Percentiles rank a stretch among this genome's conserved stretches.
Evolutionary conservation across 2,113 vertebrate genomes (phyloP).

Genomic region (Alouatta palliata): DNA sequence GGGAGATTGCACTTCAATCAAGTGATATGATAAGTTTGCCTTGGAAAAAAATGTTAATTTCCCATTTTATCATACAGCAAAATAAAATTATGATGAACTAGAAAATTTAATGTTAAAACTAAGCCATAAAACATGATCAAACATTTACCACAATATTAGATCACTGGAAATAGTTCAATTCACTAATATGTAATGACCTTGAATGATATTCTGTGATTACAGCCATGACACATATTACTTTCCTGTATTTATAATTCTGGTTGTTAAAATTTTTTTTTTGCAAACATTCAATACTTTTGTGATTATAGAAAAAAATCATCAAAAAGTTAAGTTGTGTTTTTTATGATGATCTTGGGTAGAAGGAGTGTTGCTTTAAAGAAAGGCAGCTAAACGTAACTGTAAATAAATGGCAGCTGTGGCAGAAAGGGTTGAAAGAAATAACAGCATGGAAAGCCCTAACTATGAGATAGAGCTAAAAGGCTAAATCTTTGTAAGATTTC

Average conservation of each 20-base stretch:
- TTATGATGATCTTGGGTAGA: background rate
- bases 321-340: background rate
- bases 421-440: background rate
- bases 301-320: background rate
- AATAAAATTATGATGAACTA: constrained; percentile 17
- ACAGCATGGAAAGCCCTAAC: background rate
- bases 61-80: background rate
- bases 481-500: background rate
- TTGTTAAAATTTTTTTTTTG: background rate
- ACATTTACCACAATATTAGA: background rate
- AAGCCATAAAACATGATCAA: background rate
- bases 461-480: background rate
- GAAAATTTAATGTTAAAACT: background rate
- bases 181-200: background rate
- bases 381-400: background rate
- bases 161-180: background rate
- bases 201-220: background rate
- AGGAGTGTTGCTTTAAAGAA: background rate
- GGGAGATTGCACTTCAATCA: background rate
- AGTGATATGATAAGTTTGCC: background rate
- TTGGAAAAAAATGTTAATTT: background rate
- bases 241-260: background rate
- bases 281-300: background rate
- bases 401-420: background rate
- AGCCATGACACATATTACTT: background rate